Conservation (phyloP, 2,888 invertebrate genomes). For the Zootermopsis nevadensis region DNA sequence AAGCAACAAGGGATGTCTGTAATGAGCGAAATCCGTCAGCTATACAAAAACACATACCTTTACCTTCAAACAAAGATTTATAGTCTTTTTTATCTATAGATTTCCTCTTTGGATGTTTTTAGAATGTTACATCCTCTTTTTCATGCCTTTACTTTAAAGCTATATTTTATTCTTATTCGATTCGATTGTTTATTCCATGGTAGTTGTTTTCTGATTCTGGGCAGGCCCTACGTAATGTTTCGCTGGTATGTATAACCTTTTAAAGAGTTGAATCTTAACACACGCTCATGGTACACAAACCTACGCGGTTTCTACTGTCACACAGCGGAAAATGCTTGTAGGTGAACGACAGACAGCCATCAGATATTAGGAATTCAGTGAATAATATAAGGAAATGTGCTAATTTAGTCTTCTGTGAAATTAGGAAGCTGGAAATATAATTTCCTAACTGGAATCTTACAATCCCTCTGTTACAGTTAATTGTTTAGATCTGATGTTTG, state of each 20-base stretch:
- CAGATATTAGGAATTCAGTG: slow-evolving; percentile 12
- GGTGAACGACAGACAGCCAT: not conserved
- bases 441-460: too few species aligned
- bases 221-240: not conserved
- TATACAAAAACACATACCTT: slow-evolving; percentile 21
- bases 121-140: slow-evolving; percentile 8
- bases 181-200: slow-evolving; percentile 23
- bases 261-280: not conserved
- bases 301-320: not conserved
- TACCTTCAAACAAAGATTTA: slow-evolving; percentile 36
- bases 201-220: not conserved
- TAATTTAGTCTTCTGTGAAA: not conserved
- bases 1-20: slow-evolving; percentile 8
- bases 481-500: too few species aligned
- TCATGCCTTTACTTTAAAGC: not conserved
- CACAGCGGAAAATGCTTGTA: not conserved
- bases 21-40: slow-evolving; percentile 37
- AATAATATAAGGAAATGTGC: slow-evolving; percentile 8
- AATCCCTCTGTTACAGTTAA: too few species aligned
- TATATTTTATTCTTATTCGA: slow-evolving; percentile 8
- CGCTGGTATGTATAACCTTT: not conserved
- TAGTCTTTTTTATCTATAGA: slow-evolving; percentile 3
- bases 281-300: not conserved
- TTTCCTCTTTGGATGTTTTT: slow-evolving; percentile 1
- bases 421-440: not conserved